Conservation (phyloP, 2,113 vertebrate genomes). For the Pionites leucogaster region DNA sequence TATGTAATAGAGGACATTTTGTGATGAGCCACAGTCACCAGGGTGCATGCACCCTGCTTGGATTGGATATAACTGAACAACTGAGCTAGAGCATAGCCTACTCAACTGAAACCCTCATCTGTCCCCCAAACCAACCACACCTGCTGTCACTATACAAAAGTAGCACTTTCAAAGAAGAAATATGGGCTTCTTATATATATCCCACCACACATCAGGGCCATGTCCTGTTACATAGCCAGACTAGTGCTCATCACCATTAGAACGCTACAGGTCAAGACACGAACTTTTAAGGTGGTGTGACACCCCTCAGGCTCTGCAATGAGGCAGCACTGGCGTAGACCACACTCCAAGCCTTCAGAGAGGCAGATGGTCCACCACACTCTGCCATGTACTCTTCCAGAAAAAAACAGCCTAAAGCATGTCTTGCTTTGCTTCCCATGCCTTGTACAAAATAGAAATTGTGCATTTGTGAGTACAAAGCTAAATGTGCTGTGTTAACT, state of each 20-base stretch:
- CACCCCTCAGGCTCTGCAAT: rapidly evolving
- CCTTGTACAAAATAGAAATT: not conserved
- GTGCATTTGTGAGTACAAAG: not conserved
- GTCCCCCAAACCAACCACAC: not conserved
- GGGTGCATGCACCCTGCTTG: not conserved
- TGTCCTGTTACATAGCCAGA: not conserved
- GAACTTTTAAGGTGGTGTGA: not conserved
- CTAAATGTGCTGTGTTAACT: not conserved
- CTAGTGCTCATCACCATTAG: not conserved
- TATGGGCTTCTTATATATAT: rapidly evolving
- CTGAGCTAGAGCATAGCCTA: not conserved
- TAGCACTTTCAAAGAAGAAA: not conserved
- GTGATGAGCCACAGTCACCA: not conserved
- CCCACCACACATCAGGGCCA: not conserved
- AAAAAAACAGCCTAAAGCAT: not conserved
- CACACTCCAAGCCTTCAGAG: not conserved
- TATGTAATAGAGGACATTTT: not conserved
- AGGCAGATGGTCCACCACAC: not conserved
- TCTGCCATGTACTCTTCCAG: not conserved
- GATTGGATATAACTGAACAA: not conserved
- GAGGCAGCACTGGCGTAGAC: not conserved
- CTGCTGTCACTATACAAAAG: not conserved
- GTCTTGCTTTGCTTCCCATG: not conserved
- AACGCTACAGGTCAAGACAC: not conserved
- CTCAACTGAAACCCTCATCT: not conserved